Evolutionary conservation across 2,113 vertebrate genomes (phyloP).

Genomic region (Pipra filicauda): DNA sequence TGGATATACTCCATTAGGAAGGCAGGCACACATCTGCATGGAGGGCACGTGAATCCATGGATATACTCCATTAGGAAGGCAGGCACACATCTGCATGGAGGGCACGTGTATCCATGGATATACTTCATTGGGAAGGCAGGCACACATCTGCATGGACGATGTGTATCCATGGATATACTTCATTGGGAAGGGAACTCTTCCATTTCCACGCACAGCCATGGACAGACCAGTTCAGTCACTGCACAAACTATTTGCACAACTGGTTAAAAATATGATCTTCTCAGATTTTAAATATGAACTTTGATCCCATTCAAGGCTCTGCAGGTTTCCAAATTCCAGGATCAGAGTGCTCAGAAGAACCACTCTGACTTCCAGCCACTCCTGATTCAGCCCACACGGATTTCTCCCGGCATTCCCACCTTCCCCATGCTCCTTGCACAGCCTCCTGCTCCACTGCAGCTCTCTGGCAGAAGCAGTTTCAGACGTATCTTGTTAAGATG

Average conservation of each 20-base stretch:
- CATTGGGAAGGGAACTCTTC: background rate
- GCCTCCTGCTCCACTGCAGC: background rate
- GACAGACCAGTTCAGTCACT: accelerated
- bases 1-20: accelerated
- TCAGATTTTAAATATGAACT: background rate
- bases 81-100: background rate
- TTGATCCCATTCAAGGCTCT: accelerated
- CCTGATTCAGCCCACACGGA: accelerated
- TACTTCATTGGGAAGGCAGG: too few species aligned
- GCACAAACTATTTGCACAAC: background rate
- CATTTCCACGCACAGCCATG: accelerated
- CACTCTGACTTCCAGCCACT: accelerated
- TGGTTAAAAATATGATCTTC: accelerated
- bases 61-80: background rate
- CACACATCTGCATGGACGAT: background rate
- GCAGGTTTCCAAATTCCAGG: background rate
- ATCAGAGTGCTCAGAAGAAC: background rate
- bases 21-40: background rate
- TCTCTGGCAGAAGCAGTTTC: background rate
- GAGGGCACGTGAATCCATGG: background rate
- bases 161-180: accelerated
- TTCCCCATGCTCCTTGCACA: accelerated
- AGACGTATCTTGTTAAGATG: background rate
- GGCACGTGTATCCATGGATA: too few species aligned
- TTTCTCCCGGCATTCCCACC: background rate